Evolutionary conservation across 2,888 invertebrate genomes (phyloP).

Genomic region (Synergus japonicus): DNA sequence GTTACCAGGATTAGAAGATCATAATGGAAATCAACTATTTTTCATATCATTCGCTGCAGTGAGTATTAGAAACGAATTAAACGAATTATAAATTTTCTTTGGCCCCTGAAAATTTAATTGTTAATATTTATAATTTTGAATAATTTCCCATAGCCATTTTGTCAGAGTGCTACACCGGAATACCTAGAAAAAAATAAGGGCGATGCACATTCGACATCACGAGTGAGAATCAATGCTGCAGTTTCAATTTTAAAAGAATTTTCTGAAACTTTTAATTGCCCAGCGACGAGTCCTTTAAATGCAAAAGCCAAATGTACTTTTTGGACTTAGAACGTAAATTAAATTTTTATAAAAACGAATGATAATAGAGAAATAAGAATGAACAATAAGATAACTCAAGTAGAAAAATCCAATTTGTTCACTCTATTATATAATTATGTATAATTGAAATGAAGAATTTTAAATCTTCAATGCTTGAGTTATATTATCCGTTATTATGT

Average conservation of each 20-base stretch:
- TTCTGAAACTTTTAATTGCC: conserved; percentile 81
- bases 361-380: neutral
- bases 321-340: neutral
- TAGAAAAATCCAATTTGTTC: neutral
- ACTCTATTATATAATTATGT: neutral
- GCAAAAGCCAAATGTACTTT: neutral
- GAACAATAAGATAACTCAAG: neutral
- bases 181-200: conserved; percentile 80
- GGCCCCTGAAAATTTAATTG: neutral
- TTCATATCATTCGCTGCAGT: conserved; percentile 87
- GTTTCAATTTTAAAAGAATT: conserved; percentile 83
- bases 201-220: conserved; percentile 84
- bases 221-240: conserved; percentile 82
- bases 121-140: neutral
- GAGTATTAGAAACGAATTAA: conserved; percentile 51
- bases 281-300: neutral
- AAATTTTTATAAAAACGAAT: neutral
- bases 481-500: too few species aligned
- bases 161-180: conserved; percentile 84
- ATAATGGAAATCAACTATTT: conserved; percentile 85
- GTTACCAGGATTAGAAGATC: conserved; percentile 82
- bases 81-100: too few species aligned
- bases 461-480: neutral
- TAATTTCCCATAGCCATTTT: conserved; percentile 84
- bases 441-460: neutral